phyloP scores from a whole-genome alignment of 2,113 vertebrate species.

The Eulacestoma nigropectus region DNA sequence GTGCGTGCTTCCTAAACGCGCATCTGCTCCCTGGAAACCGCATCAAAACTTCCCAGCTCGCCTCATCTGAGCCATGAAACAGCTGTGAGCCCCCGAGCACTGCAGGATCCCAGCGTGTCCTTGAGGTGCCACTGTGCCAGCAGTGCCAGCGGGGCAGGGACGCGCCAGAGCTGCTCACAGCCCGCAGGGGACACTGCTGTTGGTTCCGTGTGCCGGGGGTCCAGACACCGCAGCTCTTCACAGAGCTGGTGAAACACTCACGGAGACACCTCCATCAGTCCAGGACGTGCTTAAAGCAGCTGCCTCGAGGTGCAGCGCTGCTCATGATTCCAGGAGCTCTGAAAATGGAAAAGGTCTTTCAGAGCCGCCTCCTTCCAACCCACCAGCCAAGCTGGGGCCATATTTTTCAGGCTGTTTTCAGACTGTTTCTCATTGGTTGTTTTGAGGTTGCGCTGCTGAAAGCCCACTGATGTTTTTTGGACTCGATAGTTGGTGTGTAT shows the following conservation, averaged over 20 bases:
- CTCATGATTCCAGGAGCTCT: neutral
- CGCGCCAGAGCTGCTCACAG: neutral
- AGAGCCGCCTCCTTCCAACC: neutral
- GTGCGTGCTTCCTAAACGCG: neutral
- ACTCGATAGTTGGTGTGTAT: rapidly evolving
- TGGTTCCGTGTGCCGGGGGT: neutral
- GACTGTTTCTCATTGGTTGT: neutral
- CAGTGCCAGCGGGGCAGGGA: neutral
- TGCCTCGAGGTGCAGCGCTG: neutral
- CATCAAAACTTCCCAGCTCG: neutral
- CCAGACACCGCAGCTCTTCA: neutral
- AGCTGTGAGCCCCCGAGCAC: neutral
- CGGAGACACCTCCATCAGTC: neutral
- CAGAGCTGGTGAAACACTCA: neutral
- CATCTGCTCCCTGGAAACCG: neutral
- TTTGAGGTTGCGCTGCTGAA: neutral
- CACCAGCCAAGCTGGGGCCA: neutral
- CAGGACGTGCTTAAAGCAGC: neutral
- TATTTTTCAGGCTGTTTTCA: neutral
- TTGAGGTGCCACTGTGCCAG: neutral
- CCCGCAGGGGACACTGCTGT: neutral
- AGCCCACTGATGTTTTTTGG: neutral
- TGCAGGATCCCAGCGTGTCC: neutral
- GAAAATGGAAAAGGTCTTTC: neutral
- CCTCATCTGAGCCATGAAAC: neutral